phyloP scores from a whole-genome alignment of 1,140 invertebrate species.

The Plectrocnemia conspersa region DNA sequence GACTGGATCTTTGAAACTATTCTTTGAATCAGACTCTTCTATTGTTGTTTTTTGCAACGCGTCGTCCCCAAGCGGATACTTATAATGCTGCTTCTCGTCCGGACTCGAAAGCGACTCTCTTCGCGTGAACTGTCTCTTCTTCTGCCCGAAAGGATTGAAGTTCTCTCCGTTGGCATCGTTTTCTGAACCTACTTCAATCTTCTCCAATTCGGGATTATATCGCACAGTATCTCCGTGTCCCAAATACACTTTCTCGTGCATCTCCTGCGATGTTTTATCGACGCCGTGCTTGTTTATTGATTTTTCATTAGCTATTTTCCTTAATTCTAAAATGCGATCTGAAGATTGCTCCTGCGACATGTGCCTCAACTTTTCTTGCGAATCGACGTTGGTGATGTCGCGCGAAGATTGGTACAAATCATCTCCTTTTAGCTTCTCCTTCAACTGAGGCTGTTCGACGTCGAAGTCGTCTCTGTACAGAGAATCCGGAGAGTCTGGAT shows the following conservation, averaged over 20 bases:
- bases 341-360: slow-evolving; percentile 5
- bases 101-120: slow-evolving; percentile 31
- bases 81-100: slow-evolving; percentile 24
- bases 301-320: slow-evolving; percentile 18
- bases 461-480: background rate
- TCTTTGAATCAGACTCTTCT: slow-evolving; percentile 33
- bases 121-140: slow-evolving; percentile 29
- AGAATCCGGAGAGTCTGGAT: slow-evolving; percentile 20
- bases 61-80: slow-evolving; percentile 27
- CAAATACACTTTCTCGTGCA: slow-evolving; percentile 43
- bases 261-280: slow-evolving; percentile 13
- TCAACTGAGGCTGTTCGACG: background rate
- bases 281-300: slow-evolving; percentile 15
- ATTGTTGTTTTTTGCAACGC: slow-evolving; percentile 20
- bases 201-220: slow-evolving; percentile 50
- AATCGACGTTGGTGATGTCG: slow-evolving; percentile 10
- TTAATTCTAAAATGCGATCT: slow-evolving; percentile 9
- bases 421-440: background rate
- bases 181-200: slow-evolving; percentile 35
- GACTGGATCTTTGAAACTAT: slow-evolving; percentile 28
- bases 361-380: slow-evolving; percentile 23
- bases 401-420: slow-evolving; percentile 13
- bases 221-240: slow-evolving; percentile 51
- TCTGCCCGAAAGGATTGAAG: slow-evolving; percentile 18
- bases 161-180: slow-evolving; percentile 1